A percentile compares a stretch with the other conserved stretches of the same genome.
Evolutionary conservation across 2,113 vertebrate species (phyloP).

Genomic region (Drymodes brunneopygia): DNA sequence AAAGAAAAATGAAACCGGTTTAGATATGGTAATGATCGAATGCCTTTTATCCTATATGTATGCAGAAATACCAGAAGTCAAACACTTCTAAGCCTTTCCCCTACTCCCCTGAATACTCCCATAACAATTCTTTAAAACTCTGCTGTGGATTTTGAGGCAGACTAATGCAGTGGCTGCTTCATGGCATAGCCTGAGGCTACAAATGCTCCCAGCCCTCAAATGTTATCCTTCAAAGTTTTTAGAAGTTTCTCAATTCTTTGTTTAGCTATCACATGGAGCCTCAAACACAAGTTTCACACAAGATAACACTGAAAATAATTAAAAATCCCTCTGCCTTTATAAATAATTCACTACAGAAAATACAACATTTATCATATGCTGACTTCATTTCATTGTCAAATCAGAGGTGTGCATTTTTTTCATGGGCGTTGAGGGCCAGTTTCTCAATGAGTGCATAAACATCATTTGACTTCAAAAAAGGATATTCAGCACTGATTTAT

Average conservation of each 20-base stretch:
- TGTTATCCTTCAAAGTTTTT: conserved; percentile 63
- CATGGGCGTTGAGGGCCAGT: not conserved
- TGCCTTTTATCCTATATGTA: conserved; percentile 59
- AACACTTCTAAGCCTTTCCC: conserved; percentile 40
- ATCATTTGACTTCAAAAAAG: not conserved
- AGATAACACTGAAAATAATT: not conserved
- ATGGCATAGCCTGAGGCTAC: conserved; percentile 66
- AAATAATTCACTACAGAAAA: conserved; percentile 3
- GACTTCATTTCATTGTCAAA: not conserved
- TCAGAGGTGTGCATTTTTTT: not conserved
- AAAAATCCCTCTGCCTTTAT: not conserved
- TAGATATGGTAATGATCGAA: conserved; percentile 69
- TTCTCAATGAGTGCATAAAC: not conserved
- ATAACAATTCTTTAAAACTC: conserved; percentile 46
- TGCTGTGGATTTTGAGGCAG: conserved; percentile 57
- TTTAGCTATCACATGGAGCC: not conserved
- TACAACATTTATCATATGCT: not conserved
- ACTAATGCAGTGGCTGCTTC: conserved; percentile 35
- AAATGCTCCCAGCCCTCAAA: conserved; percentile 63
- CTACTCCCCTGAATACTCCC: conserved; percentile 24
- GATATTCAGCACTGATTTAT: not conserved
- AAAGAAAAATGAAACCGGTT: conserved; percentile 42
- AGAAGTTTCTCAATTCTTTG: conserved; percentile 20
- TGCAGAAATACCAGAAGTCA: conserved; percentile 62
- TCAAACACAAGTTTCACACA: not conserved